phyloP scores from a whole-genome alignment of 2,888 invertebrate genomes.

The Marasmarcha lunaedactyla region DNA sequence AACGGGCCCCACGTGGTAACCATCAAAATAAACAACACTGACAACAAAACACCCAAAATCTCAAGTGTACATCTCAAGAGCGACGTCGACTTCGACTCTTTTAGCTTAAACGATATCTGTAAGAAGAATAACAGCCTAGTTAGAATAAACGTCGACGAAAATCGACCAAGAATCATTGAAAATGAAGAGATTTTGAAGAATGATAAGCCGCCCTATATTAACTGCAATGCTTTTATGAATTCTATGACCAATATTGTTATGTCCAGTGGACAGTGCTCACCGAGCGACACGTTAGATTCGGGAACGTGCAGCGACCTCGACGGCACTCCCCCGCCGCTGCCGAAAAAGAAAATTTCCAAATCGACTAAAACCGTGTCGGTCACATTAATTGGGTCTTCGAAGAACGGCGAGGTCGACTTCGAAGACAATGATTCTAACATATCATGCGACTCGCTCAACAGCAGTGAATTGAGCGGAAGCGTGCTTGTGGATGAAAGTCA shows the following conservation, averaged over 20 bases:
- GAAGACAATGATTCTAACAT: conserved; percentile 82
- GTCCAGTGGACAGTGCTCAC: conserved; percentile 86
- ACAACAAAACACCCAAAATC: conserved; percentile 58
- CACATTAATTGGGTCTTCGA: conserved; percentile 66
- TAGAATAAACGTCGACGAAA: conserved; percentile 69
- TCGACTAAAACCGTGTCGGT: conserved; percentile 64
- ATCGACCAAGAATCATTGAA: conserved; percentile 57
- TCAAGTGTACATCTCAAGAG: conserved; percentile 63
- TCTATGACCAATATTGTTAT: conserved; percentile 70
- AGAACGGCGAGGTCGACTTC: conserved; percentile 76
- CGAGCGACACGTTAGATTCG: conserved; percentile 85
- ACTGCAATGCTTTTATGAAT: conserved; percentile 71
- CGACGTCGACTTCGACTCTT: conserved; percentile 50
- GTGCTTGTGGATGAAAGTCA: conserved; percentile 62
- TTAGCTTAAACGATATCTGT: conserved; percentile 42
- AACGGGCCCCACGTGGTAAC: conserved; percentile 76
- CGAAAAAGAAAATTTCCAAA: conserved; percentile 74
- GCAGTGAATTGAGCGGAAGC: conserved; percentile 73
- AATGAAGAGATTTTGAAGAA: conserved; percentile 55
- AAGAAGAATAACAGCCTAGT: conserved; percentile 69
- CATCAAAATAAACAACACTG: conserved; percentile 75
- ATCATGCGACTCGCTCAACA: conserved; percentile 86
- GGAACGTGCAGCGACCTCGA: conserved; percentile 89
- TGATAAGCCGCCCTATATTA: conserved; percentile 69
- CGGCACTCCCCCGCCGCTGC: conserved; percentile 76